Base-by-base conservation (phyloP, 1,140 invertebrate genomes). In the Orussus abietinus region DNA sequence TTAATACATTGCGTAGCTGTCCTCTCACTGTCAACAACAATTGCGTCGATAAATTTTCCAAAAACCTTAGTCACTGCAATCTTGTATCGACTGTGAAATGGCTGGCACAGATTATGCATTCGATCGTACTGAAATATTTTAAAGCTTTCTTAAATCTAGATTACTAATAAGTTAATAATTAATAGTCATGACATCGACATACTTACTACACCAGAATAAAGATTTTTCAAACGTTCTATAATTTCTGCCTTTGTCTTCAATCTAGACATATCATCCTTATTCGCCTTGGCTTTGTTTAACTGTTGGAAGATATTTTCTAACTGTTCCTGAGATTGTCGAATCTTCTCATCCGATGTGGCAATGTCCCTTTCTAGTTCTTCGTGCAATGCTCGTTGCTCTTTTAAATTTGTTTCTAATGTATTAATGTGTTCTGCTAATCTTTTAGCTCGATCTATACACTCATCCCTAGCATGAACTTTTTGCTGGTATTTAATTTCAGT, bases 61-160 rank as follows among this genome's bases (percentile, higher is more conserved):
- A 99, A 76, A 11, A 94, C 90, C 75, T 99, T 99, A 0, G 94
- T 98, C 60, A 98, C 88, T 14, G 95, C 92, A 28, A 98, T 82
- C 72, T 94, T 92, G 68, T 88, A 90, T 14, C 87, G 81, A 71
- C 94, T 91, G 74, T 98, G 90, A 32, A 90, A 89, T 2, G 95
- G 93, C 64, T 95, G 86, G 75, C 94, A 98, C 80, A 98, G 86
- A 70, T 97, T 92, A 47, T 93, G 91, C 80, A 99, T 86, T 30
- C 96, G 81, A 64, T 96, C 95, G 73, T 90, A 90, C 82, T 89
- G 62, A 45, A 74, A 74, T 47, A 45, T n/a, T n/a, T n/a, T n/a
- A n/a, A n/a, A n/a, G n/a, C n/a, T n/a, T n/a, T n/a, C n/a, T n/a
- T n/a, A 49, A 51, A 39, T 38, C 25, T 42, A 29, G 33, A 20